These are phyloP conservation scores for Solen grandis DNA, from an alignment of 1,140 invertebrate genomes.

Conservation along the genomic window DNA sequence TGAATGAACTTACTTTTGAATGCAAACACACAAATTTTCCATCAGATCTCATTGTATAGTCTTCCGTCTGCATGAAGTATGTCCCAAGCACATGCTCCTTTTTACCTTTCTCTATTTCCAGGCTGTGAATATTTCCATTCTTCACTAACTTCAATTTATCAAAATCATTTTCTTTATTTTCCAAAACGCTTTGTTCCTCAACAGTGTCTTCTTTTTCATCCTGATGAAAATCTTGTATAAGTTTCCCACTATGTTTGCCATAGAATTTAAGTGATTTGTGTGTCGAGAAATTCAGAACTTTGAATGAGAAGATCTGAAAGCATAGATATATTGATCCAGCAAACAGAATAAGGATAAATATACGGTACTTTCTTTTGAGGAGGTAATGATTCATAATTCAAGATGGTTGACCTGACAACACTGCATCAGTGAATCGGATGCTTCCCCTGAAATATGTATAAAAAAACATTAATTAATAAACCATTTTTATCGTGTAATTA, in stretches of 20 bases:
- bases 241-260: too few relatives aligned
- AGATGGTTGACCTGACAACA: too few relatives aligned
- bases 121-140: too few relatives aligned
- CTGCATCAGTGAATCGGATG: too few relatives aligned
- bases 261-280: too few relatives aligned
- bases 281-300: conserved; percentile 56
- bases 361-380: conserved; percentile 40
- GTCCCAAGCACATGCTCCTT: too few relatives aligned
- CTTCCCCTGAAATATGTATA: too few relatives aligned
- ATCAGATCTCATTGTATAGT: conserved; percentile 6
- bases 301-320: conserved; percentile 50
- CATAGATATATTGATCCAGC: conserved; percentile 30
- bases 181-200: not conserved
- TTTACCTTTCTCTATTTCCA: too few relatives aligned
- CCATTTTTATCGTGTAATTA: too few relatives aligned
- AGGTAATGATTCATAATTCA: conserved; percentile 44
- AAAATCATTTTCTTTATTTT: not conserved
- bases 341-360: conserved; percentile 26
- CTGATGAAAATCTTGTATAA: too few relatives aligned
- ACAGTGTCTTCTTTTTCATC: conserved; percentile 20
- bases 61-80: not conserved
- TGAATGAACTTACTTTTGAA: conserved; percentile 45
- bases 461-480: too few relatives aligned
- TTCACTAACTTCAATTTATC: not conserved
- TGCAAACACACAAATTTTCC: conserved; percentile 48